These are phyloP conservation scores for Exocentrus adspersus DNA, from an alignment of 2,888 invertebrate genomes.

Conservation along the genomic window DNA sequence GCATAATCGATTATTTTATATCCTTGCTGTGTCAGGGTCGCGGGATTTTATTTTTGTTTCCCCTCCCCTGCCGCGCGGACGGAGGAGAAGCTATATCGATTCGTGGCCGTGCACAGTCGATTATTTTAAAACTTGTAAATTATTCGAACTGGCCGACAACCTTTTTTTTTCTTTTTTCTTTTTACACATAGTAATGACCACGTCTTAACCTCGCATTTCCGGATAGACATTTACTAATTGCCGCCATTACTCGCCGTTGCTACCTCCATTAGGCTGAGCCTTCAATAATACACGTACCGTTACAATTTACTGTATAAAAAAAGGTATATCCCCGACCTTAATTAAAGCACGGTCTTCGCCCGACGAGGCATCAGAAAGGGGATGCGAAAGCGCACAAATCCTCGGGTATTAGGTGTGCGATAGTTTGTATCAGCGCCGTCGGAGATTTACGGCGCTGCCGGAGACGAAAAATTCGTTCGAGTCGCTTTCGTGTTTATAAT, in stretches of 20 bases:
- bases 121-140: not conserved
- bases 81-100: not conserved
- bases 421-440: constrained; percentile 29
- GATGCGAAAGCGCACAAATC: not conserved
- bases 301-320: too few relatives aligned
- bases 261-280: too few relatives aligned
- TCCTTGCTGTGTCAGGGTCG: not conserved
- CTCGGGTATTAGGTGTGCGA: constrained; percentile 13
- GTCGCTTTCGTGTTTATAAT: too few relatives aligned
- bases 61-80: not conserved
- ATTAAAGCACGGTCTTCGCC: not conserved
- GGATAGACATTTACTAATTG: too few relatives aligned
- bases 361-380: not conserved
- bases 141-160: too few relatives aligned
- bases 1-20: constrained; percentile 1
- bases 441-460: constrained; percentile 21
- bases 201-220: too few relatives aligned
- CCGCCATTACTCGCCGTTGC: too few relatives aligned
- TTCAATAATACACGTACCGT: too few relatives aligned
- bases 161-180: too few relatives aligned
- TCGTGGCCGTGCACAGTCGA: not conserved
- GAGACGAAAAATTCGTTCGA: too few relatives aligned
- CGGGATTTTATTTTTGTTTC: not conserved
- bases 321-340: too few relatives aligned
- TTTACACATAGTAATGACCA: too few relatives aligned